Conservation (phyloP, 2,888 invertebrate genomes). For the Cantharis lateralis region DNA sequence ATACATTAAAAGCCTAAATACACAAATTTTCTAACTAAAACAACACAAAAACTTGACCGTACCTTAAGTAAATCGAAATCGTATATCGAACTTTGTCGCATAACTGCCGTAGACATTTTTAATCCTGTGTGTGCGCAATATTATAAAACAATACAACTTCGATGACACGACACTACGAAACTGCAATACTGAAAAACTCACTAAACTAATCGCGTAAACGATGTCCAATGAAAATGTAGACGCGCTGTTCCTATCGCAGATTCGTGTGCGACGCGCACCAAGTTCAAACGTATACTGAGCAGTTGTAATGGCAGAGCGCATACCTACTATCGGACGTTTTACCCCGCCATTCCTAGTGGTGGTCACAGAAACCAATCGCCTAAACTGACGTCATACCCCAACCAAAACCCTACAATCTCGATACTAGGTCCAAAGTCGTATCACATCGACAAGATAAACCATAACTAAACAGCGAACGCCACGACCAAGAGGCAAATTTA, state of each 20-base stretch:
- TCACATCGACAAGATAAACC: conserved; percentile 37
- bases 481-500: not conserved
- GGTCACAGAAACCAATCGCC: conserved; percentile 30
- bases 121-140: conserved; percentile 16
- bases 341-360: conserved; percentile 26
- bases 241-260: conserved; percentile 62
- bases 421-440: conserved; percentile 38
- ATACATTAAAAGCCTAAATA: conserved; percentile 19
- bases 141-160: conserved; percentile 9
- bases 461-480: not conserved
- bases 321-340: conserved; percentile 30
- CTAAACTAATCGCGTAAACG: conserved; percentile 47
- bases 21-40: conserved; percentile 22
- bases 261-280: conserved; percentile 62
- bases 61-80: conserved; percentile 76
- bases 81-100: conserved; percentile 75
- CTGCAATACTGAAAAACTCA: conserved; percentile 56
- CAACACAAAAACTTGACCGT: conserved; percentile 57
- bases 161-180: conserved; percentile 45
- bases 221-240: conserved; percentile 59
- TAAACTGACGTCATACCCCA: conserved; percentile 27
- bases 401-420: conserved; percentile 20
- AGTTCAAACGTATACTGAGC: conserved; percentile 63
- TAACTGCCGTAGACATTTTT: conserved; percentile 79
- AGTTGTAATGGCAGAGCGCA: conserved; percentile 36